A percentile compares a stretch with the other conserved stretches of the same genome.
Evolutionary conservation across 2,888 invertebrate genomes (phyloP).

Genomic region (Pristionchus arcanus): DNA sequence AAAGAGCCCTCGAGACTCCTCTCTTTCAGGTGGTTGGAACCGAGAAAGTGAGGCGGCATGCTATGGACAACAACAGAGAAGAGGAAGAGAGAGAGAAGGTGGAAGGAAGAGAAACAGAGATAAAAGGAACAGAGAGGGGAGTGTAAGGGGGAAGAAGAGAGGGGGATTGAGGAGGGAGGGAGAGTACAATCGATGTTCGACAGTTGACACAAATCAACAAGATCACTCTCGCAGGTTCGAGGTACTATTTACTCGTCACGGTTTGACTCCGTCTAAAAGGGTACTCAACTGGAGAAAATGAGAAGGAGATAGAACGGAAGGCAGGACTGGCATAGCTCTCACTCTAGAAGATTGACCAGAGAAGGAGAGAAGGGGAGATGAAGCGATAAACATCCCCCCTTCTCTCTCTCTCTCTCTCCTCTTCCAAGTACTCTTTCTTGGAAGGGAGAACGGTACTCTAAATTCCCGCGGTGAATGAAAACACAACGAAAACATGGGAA

Average conservation of each 20-base stretch:
- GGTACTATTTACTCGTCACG: not conserved
- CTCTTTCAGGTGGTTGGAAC: not conserved
- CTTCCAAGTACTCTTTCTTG: not conserved
- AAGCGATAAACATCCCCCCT: conserved; percentile 11
- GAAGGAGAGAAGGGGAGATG: conserved; percentile 9
- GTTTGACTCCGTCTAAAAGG: not conserved
- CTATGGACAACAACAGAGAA: conserved; percentile 39
- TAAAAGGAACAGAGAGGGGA: conserved; percentile 22
- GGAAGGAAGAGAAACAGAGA: conserved; percentile 38
- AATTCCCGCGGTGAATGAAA: not conserved
- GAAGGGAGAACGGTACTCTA: not conserved
- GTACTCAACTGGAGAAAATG: not conserved
- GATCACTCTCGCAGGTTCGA: not conserved
- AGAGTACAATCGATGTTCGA: conserved; percentile 40
- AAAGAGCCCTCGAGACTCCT: not conserved
- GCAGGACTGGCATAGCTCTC: not conserved
- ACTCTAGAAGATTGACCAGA: conserved; percentile 31
- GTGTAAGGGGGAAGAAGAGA: not conserved
- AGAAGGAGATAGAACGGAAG: conserved; percentile 34
- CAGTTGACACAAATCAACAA: conserved; percentile 26
- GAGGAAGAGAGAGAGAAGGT: conserved; percentile 31
- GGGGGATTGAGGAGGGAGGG: not conserved
- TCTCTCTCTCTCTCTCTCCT: not conserved
- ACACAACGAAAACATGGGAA: conserved; percentile 16
- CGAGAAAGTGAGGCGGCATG: conserved; percentile 36